Conservation (phyloP, 2,797 vertebrate species). For the Anableps anableps region DNA sequence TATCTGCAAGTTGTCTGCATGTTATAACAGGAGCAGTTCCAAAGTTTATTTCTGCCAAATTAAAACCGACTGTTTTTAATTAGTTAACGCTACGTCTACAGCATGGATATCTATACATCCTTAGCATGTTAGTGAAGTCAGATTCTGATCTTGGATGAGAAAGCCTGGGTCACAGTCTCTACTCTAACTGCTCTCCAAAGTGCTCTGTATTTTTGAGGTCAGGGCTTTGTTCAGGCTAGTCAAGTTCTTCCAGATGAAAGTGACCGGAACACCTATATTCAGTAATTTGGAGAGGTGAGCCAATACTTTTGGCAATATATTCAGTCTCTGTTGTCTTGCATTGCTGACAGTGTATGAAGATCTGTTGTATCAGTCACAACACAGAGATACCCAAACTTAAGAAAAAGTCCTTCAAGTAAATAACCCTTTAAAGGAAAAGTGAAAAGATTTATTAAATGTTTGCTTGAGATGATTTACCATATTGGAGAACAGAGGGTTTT, state of each 20-base stretch:
- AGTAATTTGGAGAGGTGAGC: not conserved
- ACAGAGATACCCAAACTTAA: not conserved
- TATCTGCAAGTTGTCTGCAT: too few relatives aligned
- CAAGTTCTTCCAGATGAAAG: not conserved
- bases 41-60: too few relatives aligned
- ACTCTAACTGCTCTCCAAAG: not conserved
- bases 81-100: too few relatives aligned
- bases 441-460: too few relatives aligned
- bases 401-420: not conserved
- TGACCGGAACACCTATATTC: not conserved
- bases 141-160: not conserved
- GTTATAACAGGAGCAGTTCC: too few relatives aligned
- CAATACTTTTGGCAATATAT: not conserved
- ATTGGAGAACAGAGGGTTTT: too few relatives aligned
- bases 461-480: too few relatives aligned
- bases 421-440: too few relatives aligned
- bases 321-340: not conserved
- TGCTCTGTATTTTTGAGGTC: not conserved
- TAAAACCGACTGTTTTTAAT: too few relatives aligned
- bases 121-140: not conserved
- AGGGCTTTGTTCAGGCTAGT: not conserved
- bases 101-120: too few relatives aligned
- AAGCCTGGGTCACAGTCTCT: not conserved
- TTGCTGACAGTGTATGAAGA: not conserved
- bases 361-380: not conserved